These are phyloP conservation scores for Synanthedon vespiformis DNA, from an alignment of 2,888 invertebrate species.

Conservation along the genomic window DNA sequence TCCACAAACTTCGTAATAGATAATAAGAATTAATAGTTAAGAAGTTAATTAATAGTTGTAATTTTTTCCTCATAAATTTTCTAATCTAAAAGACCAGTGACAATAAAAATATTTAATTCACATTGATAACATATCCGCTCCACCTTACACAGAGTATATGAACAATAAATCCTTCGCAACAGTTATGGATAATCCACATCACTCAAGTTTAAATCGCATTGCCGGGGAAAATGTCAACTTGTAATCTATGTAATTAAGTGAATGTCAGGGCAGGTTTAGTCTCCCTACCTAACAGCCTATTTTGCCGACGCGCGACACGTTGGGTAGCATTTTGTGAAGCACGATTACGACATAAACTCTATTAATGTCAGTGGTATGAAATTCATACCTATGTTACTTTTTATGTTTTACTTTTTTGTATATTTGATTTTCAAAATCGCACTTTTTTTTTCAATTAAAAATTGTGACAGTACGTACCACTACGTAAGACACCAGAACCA, in stretches of 20 bases:
- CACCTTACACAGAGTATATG: neutral
- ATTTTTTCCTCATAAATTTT: too few species aligned
- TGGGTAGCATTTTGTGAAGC: constrained; percentile 9
- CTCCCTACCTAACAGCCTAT: constrained; percentile 11
- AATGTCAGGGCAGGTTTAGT: constrained; percentile 49
- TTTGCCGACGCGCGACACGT: constrained; percentile 5
- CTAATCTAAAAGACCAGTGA: too few species aligned
- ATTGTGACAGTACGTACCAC: too few species aligned
- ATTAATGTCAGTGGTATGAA: neutral
- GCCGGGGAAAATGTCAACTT: constrained; percentile 59
- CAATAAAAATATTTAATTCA: too few species aligned
- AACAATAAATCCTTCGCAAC: constrained; percentile 9
- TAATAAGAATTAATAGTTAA: too few species aligned
- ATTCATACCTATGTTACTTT: neutral
- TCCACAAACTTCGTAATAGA: too few species aligned
- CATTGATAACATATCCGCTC: too few species aligned
- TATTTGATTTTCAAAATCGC: too few species aligned
- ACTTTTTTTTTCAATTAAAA: too few species aligned
- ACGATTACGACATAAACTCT: constrained; percentile 18
- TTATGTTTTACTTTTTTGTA: too few species aligned
- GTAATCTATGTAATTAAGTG: constrained; percentile 69
- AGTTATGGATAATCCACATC: constrained; percentile 50
- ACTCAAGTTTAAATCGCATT: constrained; percentile 55
- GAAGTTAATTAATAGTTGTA: too few species aligned
- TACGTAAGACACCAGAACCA: too few species aligned